Evolutionary conservation across 2,113 vertebrate genomes (phyloP).

Genomic region (Pycnonotus jocosus): DNA sequence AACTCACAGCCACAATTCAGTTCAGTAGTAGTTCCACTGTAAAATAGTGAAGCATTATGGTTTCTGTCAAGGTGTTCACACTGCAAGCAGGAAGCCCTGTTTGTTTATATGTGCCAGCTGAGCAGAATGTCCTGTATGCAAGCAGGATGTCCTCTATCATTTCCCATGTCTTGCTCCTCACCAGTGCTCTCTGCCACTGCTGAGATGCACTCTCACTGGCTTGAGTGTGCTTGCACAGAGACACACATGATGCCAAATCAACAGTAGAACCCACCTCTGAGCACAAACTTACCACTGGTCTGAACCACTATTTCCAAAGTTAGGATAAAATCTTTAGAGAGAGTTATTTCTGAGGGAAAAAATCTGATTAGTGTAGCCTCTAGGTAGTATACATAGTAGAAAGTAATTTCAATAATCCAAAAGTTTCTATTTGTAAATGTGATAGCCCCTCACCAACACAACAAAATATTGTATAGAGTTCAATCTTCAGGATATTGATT

Average conservation of each 20-base stretch:
- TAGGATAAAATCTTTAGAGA: background rate
- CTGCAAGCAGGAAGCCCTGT: background rate
- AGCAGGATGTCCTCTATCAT: background rate
- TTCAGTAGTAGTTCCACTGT: background rate
- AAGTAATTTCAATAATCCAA: background rate
- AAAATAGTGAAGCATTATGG: background rate
- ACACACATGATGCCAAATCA: rapidly evolving
- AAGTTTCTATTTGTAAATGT: background rate
- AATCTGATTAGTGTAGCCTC: background rate
- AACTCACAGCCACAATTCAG: rapidly evolving
- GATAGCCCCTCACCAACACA: background rate
- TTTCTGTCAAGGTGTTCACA: background rate
- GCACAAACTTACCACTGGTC: background rate
- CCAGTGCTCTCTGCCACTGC: background rate
- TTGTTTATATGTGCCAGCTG: background rate
- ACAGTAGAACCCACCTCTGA: background rate
- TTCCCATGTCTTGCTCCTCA: background rate
- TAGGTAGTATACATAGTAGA: background rate
- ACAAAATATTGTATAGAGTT: background rate
- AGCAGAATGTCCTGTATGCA: background rate
- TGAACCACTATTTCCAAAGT: background rate
- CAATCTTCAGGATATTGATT: background rate
- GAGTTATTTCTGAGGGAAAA: background rate
- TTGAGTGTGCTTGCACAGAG: background rate
- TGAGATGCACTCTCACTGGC: background rate